Evolutionary conservation across 2,888 invertebrate genomes (phyloP).

Genomic region (Teinopalpus imperialis): DNA sequence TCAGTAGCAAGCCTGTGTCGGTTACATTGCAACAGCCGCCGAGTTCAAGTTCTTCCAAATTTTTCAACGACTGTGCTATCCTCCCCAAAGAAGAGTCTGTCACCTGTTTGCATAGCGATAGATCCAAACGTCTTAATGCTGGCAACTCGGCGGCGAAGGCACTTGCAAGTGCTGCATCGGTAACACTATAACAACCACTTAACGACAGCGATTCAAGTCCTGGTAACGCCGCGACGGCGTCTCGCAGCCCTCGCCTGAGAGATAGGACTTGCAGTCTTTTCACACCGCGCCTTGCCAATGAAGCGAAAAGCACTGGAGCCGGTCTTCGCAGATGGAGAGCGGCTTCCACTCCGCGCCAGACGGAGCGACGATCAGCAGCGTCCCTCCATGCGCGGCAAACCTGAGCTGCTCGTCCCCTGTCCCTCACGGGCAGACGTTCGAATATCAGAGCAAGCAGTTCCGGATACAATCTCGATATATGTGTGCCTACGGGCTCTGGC

Average conservation of each 20-base stretch:
- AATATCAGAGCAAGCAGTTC: slow-evolving; percentile 96
- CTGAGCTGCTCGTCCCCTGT: slow-evolving; percentile 94
- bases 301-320: slow-evolving; percentile 92
- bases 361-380: slow-evolving; percentile 94
- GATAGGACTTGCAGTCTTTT: slow-evolving; percentile 94
- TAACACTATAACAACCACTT: slow-evolving; percentile 96
- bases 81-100: slow-evolving; percentile 94
- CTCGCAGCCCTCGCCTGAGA: slow-evolving; percentile 89
- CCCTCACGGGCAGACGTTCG: slow-evolving; percentile 92
- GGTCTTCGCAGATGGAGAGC: slow-evolving; percentile 92
- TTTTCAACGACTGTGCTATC: slow-evolving; percentile 92
- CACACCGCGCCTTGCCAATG: slow-evolving; percentile 93
- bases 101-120: slow-evolving; percentile 96
- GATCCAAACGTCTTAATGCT: slow-evolving; percentile 89
- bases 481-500: slow-evolving; percentile 82
- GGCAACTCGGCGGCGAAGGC: slow-evolving; percentile 91
- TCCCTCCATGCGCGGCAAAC: slow-evolving; percentile 95
- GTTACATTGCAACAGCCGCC: slow-evolving; percentile 96
- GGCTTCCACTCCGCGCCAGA: slow-evolving; percentile 97
- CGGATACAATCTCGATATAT: slow-evolving; percentile 94
- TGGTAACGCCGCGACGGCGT: slow-evolving; percentile 92
- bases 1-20: slow-evolving; percentile 91
- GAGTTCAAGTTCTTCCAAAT: slow-evolving; percentile 92
- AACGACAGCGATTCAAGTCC: slow-evolving; percentile 93
- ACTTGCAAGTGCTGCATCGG: slow-evolving; percentile 91